phyloP scores from a whole-genome alignment of 1,140 invertebrate genomes.

The Tyrophagus putrescentiae region DNA sequence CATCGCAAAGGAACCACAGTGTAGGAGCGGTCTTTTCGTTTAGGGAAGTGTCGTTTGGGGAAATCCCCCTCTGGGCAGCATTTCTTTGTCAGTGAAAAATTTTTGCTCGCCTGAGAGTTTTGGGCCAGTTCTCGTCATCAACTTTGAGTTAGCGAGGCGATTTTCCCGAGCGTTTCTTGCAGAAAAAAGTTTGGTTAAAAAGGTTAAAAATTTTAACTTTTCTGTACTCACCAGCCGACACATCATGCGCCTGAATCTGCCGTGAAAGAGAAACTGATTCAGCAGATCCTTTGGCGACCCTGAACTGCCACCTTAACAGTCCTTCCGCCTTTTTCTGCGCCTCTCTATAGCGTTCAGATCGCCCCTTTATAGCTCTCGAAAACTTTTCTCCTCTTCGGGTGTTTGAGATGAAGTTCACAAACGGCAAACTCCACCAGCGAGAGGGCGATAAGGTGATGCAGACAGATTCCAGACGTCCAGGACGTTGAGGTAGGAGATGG shows the following conservation, averaged over 20 bases:
- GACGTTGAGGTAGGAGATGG: constrained; percentile 19
- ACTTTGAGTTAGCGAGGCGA: too few species aligned
- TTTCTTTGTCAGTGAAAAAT: too few species aligned
- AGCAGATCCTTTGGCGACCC: neutral
- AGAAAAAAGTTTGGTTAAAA: too few species aligned
- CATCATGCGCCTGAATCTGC: neutral
- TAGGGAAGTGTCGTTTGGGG: too few species aligned
- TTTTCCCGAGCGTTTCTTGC: too few species aligned
- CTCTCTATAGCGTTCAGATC: neutral
- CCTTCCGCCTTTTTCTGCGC: neutral
- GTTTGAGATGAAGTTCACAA: constrained; percentile 55
- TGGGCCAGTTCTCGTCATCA: too few species aligned
- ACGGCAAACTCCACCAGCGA: constrained; percentile 75
- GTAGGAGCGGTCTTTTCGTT: too few species aligned
- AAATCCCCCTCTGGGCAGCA: too few species aligned
- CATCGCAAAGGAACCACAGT: too few species aligned
- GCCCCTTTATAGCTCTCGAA: neutral
- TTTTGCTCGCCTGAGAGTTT: too few species aligned
- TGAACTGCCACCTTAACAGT: neutral
- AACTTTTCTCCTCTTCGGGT: constrained; percentile 25
- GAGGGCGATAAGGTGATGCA: constrained; percentile 54
- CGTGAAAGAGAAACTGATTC: neutral
- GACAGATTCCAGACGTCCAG: constrained; percentile 25
- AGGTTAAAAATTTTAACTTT: too few species aligned
- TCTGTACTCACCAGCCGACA: neutral